phyloP scores from a whole-genome alignment of 2,888 invertebrate species.

The Brenthis ino region DNA sequence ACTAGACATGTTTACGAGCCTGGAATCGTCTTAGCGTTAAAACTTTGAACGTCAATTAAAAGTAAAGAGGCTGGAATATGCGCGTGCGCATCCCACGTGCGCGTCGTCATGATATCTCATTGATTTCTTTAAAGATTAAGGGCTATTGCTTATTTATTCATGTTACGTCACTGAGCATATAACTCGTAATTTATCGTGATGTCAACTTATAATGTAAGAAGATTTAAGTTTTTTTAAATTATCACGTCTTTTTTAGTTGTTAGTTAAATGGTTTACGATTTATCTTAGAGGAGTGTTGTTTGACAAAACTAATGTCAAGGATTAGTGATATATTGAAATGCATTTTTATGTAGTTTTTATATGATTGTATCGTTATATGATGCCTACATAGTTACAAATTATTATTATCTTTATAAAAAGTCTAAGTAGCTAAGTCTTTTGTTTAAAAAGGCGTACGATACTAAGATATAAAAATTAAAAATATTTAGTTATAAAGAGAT shows the following conservation, averaged over 20 bases:
- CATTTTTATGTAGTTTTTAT: too few relatives aligned
- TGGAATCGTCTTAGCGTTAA: slow-evolving; percentile 48
- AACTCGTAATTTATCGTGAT: slow-evolving; percentile 25
- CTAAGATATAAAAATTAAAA: neutral
- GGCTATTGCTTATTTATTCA: slow-evolving; percentile 45
- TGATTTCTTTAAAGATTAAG: slow-evolving; percentile 52
- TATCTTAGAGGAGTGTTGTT: neutral
- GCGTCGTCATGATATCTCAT: slow-evolving; percentile 40
- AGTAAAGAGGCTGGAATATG: slow-evolving; percentile 28
- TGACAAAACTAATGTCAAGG: neutral
- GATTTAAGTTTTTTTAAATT: slow-evolving; percentile 19
- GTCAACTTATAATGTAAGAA: slow-evolving; percentile 24
- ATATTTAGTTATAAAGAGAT: neutral
- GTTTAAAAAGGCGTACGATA: too few relatives aligned
- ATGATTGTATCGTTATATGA: too few relatives aligned
- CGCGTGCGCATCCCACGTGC: slow-evolving; percentile 37
- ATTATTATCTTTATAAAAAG: neutral
- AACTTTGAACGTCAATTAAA: slow-evolving; percentile 43
- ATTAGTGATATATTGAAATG: too few relatives aligned
- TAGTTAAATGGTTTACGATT: slow-evolving; percentile 10
- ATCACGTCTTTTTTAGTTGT: slow-evolving; percentile 12
- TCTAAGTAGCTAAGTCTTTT: neutral
- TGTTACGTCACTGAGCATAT: slow-evolving; percentile 29
- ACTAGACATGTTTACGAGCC: slow-evolving; percentile 61
- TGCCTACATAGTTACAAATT: neutral